Percentiles rank a stretch among this genome's conserved stretches.
Evolutionary conservation across 2,113 vertebrate species (phyloP).

Genomic region (Sigmodon hispidus): DNA sequence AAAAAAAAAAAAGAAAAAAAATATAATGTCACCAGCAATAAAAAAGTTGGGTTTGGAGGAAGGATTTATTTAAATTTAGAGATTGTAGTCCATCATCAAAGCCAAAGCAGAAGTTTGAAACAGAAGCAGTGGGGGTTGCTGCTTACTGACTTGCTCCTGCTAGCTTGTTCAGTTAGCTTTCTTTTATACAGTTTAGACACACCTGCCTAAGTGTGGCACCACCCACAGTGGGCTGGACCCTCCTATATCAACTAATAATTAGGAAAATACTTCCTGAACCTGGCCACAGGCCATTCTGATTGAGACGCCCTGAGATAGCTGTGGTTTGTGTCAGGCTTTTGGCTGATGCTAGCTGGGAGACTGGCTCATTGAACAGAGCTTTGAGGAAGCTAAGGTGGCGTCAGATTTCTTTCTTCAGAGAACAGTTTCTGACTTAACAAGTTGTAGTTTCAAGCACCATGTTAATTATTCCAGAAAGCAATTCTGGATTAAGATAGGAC

Average conservation of each 20-base stretch:
- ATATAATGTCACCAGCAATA: no score
- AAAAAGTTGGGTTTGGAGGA: not conserved
- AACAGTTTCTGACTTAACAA: not conserved
- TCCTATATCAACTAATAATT: not conserved
- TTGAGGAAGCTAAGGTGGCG: slow-evolving; percentile 4
- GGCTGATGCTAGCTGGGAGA: not conserved
- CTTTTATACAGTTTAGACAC: not conserved
- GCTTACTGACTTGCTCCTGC: not conserved
- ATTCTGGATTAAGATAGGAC: not conserved
- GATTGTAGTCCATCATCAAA: not conserved
- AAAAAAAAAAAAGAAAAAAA: not conserved
- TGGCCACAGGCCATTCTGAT: not conserved
- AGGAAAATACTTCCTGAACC: not conserved
- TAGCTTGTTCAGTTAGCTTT: not conserved
- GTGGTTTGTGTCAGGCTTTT: not conserved
- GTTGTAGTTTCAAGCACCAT: not conserved
- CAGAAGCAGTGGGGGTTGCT: not conserved
- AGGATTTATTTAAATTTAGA: not conserved
- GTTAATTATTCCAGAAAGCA: not conserved
- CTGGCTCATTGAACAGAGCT: not conserved
- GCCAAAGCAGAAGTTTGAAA: not conserved
- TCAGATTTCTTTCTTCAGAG: not conserved
- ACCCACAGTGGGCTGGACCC: not conserved
- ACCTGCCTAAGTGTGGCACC: not conserved
- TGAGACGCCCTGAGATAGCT: not conserved